Evolutionary conservation across 1,140 invertebrate species (phyloP).

Genomic region (Choristoneura fumiferana): DNA sequence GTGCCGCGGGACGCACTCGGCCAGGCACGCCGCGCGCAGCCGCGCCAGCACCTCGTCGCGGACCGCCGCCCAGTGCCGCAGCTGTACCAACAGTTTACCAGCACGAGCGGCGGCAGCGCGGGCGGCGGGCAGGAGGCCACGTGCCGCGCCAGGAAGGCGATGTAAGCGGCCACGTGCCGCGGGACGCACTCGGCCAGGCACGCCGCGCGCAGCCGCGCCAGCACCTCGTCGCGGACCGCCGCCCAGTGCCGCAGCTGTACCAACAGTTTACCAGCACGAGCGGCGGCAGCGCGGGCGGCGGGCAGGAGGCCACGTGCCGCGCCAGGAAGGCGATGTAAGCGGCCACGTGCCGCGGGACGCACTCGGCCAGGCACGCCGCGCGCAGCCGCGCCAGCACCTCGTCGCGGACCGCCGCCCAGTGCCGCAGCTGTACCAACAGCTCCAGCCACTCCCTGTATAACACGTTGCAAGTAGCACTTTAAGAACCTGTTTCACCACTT

Average conservation of each 20-base stretch:
- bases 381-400: constrained; percentile 85
- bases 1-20: constrained; percentile 83
- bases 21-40: too few relatives aligned
- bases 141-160: constrained; percentile 90
- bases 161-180: constrained; percentile 91
- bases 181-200: constrained; percentile 86
- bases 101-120: constrained; percentile 46
- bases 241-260: constrained; percentile 26
- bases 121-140: constrained; percentile 71
- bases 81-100: background rate
- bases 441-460: constrained; percentile 86
- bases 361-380: constrained; percentile 94
- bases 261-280: constrained; percentile 56
- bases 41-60: constrained; percentile 46
- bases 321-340: constrained; percentile 94
- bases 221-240: constrained; percentile 82
- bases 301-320: constrained; percentile 81
- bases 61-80: constrained; percentile 26
- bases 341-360: constrained; percentile 89
- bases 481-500: too few relatives aligned
- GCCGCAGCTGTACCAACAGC: constrained; percentile 85
- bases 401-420: constrained; percentile 84
- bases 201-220: too few relatives aligned
- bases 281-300: constrained; percentile 73
- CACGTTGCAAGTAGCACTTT: background rate